Conservation (phyloP, 1,140 invertebrate species). For the Drosophila leontia region DNA sequence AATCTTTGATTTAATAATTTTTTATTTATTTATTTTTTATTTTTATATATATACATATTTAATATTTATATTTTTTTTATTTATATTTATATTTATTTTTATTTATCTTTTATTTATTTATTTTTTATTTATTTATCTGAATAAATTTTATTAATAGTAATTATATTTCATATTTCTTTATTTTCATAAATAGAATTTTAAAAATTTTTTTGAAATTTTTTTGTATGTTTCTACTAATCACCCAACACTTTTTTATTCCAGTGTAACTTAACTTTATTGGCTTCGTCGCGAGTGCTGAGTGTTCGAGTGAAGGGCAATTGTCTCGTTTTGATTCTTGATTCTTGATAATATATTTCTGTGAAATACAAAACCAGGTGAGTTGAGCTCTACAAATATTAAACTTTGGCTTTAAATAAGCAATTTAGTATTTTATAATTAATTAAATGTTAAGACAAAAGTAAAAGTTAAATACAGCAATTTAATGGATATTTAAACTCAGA, state of each 20-base stretch:
- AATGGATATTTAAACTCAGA: neutral
- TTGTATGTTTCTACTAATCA: too few relatives aligned
- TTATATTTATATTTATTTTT: too few relatives aligned
- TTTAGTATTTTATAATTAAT: neutral
- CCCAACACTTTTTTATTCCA: neutral
- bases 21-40: too few relatives aligned
- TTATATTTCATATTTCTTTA: too few relatives aligned
- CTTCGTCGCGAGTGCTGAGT: slow-evolving; percentile 2
- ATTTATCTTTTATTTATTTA: too few relatives aligned
- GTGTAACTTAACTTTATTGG: slow-evolving; percentile 9
- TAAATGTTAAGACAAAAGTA: neutral
- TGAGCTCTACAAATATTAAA: slow-evolving; percentile 1
- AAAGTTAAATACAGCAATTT: slow-evolving; percentile 4
- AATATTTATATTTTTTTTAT: too few relatives aligned
- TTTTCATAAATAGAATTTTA: too few relatives aligned
- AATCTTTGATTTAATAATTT: too few relatives aligned
- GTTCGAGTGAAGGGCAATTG: slow-evolving; percentile 17
- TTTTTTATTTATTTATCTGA: too few relatives aligned
- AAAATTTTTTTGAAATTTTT: too few relatives aligned
- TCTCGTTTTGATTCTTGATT: slow-evolving; percentile 11
- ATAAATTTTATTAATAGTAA: too few relatives aligned
- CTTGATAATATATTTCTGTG: slow-evolving; percentile 7
- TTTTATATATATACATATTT: too few relatives aligned
- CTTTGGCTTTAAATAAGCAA: neutral
- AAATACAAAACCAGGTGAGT: slow-evolving; percentile 13